phyloP scores from a whole-genome alignment of 2,797 vertebrate species.

The Vireo griseus region DNA sequence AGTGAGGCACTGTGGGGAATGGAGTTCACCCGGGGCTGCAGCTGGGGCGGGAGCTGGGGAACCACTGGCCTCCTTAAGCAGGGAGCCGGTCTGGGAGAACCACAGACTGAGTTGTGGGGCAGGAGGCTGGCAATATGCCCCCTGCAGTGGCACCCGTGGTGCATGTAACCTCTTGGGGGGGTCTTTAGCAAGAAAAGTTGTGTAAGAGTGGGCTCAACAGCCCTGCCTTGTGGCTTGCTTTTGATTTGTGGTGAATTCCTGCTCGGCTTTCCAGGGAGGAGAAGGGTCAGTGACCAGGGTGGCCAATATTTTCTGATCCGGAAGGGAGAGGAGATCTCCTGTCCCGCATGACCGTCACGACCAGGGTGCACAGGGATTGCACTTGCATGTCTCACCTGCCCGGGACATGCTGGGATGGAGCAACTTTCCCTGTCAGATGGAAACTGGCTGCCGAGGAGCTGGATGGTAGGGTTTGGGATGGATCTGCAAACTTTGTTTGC shows the following conservation, averaged over 20 bases:
- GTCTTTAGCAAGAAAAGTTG: neutral
- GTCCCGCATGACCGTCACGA: accelerated
- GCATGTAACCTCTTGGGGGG: neutral
- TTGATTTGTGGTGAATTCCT: neutral
- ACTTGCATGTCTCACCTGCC: neutral
- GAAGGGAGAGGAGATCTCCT: neutral
- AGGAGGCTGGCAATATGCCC: neutral
- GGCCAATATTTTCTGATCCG: neutral
- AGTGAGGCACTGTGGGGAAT: neutral
- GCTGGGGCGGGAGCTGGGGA: neutral
- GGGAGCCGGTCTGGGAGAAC: neutral
- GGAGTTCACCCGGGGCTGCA: neutral
- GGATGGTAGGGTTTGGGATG: neutral
- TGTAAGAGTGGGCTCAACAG: neutral
- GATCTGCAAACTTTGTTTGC: neutral
- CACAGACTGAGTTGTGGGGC: neutral
- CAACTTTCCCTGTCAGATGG: neutral
- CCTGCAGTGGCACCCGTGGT: neutral
- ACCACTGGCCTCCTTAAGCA: accelerated
- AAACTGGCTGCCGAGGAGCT: neutral
- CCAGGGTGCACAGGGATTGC: neutral
- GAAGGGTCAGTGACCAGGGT: neutral
- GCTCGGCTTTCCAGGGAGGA: neutral
- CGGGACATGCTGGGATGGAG: accelerated
- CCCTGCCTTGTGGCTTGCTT: neutral